phyloP scores from a whole-genome alignment of 2,113 vertebrate species.

The Tangachromis dhanisi region DNA sequence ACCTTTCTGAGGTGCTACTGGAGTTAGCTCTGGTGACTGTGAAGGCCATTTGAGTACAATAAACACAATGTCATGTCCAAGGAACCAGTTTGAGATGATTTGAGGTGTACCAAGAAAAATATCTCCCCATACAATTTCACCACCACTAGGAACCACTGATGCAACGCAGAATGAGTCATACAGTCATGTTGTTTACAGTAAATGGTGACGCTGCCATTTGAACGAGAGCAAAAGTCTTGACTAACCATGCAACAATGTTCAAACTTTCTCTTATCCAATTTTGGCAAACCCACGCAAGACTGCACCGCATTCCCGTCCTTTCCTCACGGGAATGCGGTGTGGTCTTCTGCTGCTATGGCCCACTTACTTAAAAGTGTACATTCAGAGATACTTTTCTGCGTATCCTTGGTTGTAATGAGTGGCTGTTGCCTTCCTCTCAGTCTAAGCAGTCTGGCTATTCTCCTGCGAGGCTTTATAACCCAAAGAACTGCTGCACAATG shows the following conservation, averaged over 20 bases:
- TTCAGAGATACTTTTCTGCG: neutral
- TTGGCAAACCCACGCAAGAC: neutral
- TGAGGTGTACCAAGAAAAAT: neutral
- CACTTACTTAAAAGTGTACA: neutral
- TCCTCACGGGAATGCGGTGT: neutral
- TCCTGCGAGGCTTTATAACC: neutral
- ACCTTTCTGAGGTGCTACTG: neutral
- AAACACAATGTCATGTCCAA: neutral
- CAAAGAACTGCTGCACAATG: neutral
- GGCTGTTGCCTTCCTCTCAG: neutral
- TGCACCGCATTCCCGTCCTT: neutral
- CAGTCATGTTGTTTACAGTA: neutral
- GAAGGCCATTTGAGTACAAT: neutral
- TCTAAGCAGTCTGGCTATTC: neutral
- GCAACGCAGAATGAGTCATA: neutral
- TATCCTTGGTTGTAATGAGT: neutral
- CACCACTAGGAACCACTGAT: fast-evolving
- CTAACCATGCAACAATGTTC: neutral
- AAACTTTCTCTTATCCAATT: neutral
- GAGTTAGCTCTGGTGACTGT: neutral
- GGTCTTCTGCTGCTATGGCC: neutral
- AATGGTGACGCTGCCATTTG: neutral
- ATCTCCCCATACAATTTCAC: neutral
- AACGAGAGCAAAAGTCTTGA: neutral
- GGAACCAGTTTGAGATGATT: neutral